Evolutionary conservation across 2,113 vertebrate species (phyloP).

Genomic region (Poeciliopsis occidentalis): DNA sequence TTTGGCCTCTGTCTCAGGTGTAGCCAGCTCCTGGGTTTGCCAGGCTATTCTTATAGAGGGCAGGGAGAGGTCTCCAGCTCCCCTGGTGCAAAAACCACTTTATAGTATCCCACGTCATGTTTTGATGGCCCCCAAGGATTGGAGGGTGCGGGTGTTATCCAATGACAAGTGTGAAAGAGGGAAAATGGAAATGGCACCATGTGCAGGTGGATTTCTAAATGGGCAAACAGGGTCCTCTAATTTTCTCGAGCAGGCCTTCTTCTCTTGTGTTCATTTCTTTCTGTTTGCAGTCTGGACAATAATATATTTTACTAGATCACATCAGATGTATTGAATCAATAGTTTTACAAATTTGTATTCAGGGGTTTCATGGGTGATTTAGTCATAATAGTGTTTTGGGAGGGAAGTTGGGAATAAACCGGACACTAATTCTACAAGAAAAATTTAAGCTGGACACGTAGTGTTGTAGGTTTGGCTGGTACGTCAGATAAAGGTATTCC

Average conservation of each 20-base stretch:
- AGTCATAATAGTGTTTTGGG: too few species aligned
- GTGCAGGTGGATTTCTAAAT: conserved; percentile 25
- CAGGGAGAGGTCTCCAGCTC: conserved; percentile 63
- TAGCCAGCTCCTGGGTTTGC: conserved; percentile 51
- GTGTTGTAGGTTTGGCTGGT: too few species aligned
- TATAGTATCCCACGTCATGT: conserved; percentile 61
- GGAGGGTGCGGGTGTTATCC: conserved; percentile 52
- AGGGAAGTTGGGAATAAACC: too few species aligned
- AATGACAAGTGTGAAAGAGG: conserved; percentile 52
- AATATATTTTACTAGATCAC: too few species aligned
- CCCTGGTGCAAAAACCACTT: conserved; percentile 61
- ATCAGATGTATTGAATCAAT: too few species aligned
- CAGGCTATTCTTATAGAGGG: conserved; percentile 72
- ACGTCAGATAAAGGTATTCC: too few species aligned
- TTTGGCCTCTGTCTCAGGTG: conserved; percentile 63
- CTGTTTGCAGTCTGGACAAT: not conserved
- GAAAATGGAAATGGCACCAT: conserved; percentile 30
- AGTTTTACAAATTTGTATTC: too few species aligned
- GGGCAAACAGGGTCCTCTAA: not conserved
- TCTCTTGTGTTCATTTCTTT: not conserved
- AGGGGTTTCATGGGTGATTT: too few species aligned
- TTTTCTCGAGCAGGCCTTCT: not conserved
- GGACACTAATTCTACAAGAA: too few species aligned
- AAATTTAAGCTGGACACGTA: too few species aligned
- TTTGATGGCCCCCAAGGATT: conserved; percentile 38